Evolutionary conservation across 2,113 vertebrate species (phyloP), one percentile per base, ranked within the genome.

Genomic region (Scalopus aquaticus): DNA sequence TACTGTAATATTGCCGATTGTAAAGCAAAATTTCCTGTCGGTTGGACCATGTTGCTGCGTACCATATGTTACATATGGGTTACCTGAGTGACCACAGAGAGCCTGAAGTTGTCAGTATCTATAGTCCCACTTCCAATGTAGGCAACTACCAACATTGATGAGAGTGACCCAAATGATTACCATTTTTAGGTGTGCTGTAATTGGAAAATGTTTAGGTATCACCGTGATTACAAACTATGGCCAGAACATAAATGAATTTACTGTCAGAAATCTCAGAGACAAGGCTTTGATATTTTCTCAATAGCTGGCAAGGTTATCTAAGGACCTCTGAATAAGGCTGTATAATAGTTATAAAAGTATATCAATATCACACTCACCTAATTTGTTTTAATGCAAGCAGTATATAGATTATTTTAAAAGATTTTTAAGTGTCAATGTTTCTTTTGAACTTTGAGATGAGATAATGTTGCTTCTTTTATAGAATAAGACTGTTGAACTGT

Each of bases 401-500:
- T 69, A 19, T 70, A 56, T 81, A 77, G 16, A 15, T 77, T 77
- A 84, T 86, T 95, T 95, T 67, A 97, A 91, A 96, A 91, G 83
- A 62, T 93, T 95, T 88, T 81, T 30, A 42, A 44, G 22, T 1
- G n/a, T 70, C 91, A 95, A 82, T 42, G 19, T 56, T 91, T 72
- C 80, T 92, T 93, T 94, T 82, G 69, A 72, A 54, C 19, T 96
- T 91, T 96, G 60, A 93, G 30, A 89, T 92, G 9, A 93, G 84
- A 96, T 91, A 94, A 58, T 12, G 19, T 51, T 93, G 15, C 24
- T 37, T 72, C 65, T 94, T 97, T 94, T 91, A 65, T 94, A 42
- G 20, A 87, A 70, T 95, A 95, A 93, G 90, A 16, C 76, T 90
- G 49, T 84, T 96, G 93, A 97, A 94, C 79, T 80, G 88, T 44